Evolutionary conservation across 2,113 vertebrate genomes (phyloP), one percentile per base, ranked within the genome.

Genomic region (Perca fluviatilis): DNA sequence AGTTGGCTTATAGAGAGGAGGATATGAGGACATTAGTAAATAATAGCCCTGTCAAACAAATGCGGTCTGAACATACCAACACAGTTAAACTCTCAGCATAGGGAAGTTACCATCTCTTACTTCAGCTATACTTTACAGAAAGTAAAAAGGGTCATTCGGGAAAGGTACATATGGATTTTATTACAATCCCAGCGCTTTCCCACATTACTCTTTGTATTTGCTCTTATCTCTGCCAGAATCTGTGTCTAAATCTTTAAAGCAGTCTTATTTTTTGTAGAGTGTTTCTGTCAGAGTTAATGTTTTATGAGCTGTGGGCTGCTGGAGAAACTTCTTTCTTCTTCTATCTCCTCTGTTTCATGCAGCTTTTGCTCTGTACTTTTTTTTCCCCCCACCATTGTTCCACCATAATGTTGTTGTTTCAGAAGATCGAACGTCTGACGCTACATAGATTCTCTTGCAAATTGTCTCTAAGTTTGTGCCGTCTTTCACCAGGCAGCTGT

Each of bases 401-500:
- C 51, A 60, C 50, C 33, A 23, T 82, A 6, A 56, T 23, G 25
- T 25, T 60, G 30, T 79, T 87, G 30, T 79, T 87, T 65, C 64
- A 53, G 25, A 21, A 66, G 23, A 73, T 19, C 16, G 21, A 54
- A 46, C 43, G 57, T 73, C 49, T 53, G 40, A 54, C 25, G 58
- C 60, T 16, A 43, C 54, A 56, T 79, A 11, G 33, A 56, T 78
- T 69, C 18, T 78, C 43, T 75, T 64, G 54, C 47, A 73, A 78
- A 69, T 54, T 54, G 50, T 77, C n/a, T 67, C 70, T 76, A 51
- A 65, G 21, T 80, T 65, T 88, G 69, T 84, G 54, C 19, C 64
- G 8, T 90, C 53, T 64, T 85, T 84, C 79, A 87, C 46, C 88
- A 99, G 98, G 83, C 88, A 97, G 70, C 96, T 99, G 75, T 96